phyloP scores from a whole-genome alignment of 2,888 invertebrate species.

The Hylaea fasciaria region DNA sequence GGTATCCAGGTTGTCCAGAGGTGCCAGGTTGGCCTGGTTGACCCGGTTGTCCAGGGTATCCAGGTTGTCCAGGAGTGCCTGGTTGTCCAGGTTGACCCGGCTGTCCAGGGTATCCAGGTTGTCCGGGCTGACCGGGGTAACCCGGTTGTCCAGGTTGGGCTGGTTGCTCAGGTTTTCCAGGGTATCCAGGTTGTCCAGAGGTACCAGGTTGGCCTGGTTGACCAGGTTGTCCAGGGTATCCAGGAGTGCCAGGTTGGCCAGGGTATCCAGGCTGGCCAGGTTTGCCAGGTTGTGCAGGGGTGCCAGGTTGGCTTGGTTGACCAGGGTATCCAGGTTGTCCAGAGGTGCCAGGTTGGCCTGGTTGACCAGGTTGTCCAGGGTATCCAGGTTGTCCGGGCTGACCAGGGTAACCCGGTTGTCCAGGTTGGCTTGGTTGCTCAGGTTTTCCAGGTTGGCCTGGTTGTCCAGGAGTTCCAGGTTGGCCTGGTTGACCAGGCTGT shows the following conservation, averaged over 20 bases:
- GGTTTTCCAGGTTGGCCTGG: conserved; percentile 39
- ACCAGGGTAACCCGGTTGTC: conserved; percentile 40
- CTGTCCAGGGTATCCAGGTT: conserved; percentile 56
- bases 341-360: conserved; percentile 38
- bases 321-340: conserved; percentile 40
- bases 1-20: conserved; percentile 46
- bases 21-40: conserved; percentile 47
- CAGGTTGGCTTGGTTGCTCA: conserved; percentile 31
- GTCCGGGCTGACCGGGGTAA: conserved; percentile 42
- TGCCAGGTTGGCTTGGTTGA: conserved; percentile 7
- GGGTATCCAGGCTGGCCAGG: conserved; percentile 44
- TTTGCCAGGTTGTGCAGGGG: not conserved
- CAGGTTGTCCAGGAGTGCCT: conserved; percentile 51
- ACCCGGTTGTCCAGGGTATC: conserved; percentile 48
- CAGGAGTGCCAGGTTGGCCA: conserved; percentile 42
- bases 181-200: conserved; percentile 37
- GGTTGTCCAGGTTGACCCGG: conserved; percentile 52
- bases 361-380: conserved; percentile 48
- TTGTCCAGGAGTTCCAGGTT: conserved; percentile 4
- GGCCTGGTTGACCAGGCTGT: conserved; percentile 7
- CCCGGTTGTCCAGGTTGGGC: conserved; percentile 46
- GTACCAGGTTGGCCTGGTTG: conserved; percentile 55
- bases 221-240: conserved; percentile 50
- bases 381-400: conserved; percentile 48
- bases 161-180: conserved; percentile 39